Percentiles rank a stretch among this genome's conserved stretches.
Conservation (phyloP, 1,140 invertebrate species). For the Plodia interpunctella region DNA sequence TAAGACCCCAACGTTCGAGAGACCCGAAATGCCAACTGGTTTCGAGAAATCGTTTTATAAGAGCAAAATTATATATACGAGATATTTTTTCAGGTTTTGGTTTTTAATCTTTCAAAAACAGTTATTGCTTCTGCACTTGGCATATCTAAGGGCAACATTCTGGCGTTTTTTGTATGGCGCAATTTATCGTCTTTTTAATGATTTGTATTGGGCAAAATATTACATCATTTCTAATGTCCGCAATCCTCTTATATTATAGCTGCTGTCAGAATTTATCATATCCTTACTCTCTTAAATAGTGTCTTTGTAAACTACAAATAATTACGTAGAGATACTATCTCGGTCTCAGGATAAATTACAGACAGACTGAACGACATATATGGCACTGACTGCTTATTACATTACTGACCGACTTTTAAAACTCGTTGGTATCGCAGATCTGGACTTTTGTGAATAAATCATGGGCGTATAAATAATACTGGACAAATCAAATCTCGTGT, state of each 20-base stretch:
- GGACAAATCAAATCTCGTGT: slow-evolving; percentile 5
- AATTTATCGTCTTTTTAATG: no score
- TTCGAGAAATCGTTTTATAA: no score
- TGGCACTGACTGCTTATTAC: not conserved
- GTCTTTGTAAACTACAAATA: not conserved
- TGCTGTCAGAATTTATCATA: not conserved
- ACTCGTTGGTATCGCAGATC: slow-evolving; percentile 2
- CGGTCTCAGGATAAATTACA: not conserved
- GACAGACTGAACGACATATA: not conserved
- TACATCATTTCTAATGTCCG: not conserved
- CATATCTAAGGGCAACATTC: no score
- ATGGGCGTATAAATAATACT: not conserved
- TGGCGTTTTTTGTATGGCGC: no score
- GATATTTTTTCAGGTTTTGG: no score
- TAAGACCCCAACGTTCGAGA: no score
- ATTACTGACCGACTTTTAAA: slow-evolving; percentile 1
- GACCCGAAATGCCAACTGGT: no score
- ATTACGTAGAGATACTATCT: not conserved
- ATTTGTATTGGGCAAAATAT: no score
- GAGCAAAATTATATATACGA: no score
- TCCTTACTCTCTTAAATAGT: not conserved
- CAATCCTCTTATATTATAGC: no score
- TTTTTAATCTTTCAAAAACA: no score
- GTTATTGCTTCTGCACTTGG: no score
- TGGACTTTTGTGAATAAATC: not conserved